These are phyloP conservation scores for Silvanus unidentatus DNA, from an alignment of 2,888 invertebrate species.

Conservation along the genomic window DNA sequence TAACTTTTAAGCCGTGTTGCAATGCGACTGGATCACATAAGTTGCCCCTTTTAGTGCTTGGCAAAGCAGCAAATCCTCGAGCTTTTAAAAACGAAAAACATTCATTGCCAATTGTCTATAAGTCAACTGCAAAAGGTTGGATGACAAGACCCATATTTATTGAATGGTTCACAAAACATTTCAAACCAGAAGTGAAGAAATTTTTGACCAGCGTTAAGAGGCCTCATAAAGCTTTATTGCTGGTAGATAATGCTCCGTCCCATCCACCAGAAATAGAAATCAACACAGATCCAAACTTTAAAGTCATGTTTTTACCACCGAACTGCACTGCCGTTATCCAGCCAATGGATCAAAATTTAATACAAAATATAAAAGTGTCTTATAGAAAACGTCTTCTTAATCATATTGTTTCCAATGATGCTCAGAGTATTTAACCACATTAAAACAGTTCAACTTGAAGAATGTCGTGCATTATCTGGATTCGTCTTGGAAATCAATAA, in stretches of 20 bases:
- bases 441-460: conserved; percentile 10
- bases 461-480: conserved; percentile 9
- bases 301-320: conserved; percentile 8
- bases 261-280: not conserved
- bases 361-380: conserved; percentile 10
- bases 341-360: conserved; percentile 14
- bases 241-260: conserved; percentile 7
- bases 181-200: not conserved
- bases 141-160: conserved; percentile 8
- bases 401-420: conserved; percentile 5
- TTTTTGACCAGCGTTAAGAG: not conserved
- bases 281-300: conserved; percentile 7
- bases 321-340: conserved; percentile 9
- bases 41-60: conserved; percentile 17
- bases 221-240: not conserved
- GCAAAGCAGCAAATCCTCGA: conserved; percentile 10
- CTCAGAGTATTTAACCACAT: not conserved
- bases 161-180: conserved; percentile 5
- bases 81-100: conserved; percentile 10
- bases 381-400: conserved; percentile 8
- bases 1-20: conserved; percentile 20
- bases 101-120: conserved; percentile 7
- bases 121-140: conserved; percentile 7
- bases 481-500: conserved; percentile 7
- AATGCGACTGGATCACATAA: conserved; percentile 20